phyloP scores from a whole-genome alignment of 2,113 vertebrate genomes.

The Scopus umbretta region DNA sequence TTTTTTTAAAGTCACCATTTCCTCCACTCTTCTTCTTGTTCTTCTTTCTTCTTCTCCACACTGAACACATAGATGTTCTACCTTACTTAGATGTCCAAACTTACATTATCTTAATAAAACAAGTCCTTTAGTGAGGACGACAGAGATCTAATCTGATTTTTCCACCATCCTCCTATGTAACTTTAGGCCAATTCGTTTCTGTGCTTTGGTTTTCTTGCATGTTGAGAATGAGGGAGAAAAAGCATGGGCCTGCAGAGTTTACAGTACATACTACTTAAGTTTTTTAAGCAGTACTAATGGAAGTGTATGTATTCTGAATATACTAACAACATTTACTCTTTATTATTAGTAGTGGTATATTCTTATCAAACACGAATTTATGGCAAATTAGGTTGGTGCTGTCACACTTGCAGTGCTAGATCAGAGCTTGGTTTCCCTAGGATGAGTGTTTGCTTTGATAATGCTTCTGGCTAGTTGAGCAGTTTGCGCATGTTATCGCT shows the following conservation, averaged over 20 bases:
- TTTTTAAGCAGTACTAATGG: not conserved
- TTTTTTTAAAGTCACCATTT: not conserved
- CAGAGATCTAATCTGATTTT: not conserved
- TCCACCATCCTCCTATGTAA: too few relatives aligned
- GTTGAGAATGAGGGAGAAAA: not conserved
- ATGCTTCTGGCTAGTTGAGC: not conserved
- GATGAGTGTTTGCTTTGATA: not conserved
- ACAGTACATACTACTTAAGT: not conserved
- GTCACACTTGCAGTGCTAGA: not conserved
- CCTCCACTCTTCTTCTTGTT: not conserved
- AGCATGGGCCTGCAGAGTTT: not conserved
- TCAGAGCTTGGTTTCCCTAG: not conserved
- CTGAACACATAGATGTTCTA: not conserved
- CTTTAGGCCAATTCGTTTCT: not conserved
- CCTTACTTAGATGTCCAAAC: too few relatives aligned
- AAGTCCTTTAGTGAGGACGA: not conserved
- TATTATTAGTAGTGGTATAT: not conserved
- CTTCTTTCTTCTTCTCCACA: not conserved
- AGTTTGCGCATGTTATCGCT: not conserved
- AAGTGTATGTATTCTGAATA: not conserved
- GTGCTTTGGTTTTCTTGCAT: not conserved
- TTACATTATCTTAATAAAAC: not conserved
- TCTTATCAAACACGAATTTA: not conserved
- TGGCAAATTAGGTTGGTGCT: not conserved
- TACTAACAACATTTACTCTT: not conserved